A percentile compares a stretch with the other conserved stretches of the same genome.
These are phyloP conservation scores for Porites rus DNA, from an alignment of 92 coral and sea anemone species.

Conservation along the genomic window DNA sequence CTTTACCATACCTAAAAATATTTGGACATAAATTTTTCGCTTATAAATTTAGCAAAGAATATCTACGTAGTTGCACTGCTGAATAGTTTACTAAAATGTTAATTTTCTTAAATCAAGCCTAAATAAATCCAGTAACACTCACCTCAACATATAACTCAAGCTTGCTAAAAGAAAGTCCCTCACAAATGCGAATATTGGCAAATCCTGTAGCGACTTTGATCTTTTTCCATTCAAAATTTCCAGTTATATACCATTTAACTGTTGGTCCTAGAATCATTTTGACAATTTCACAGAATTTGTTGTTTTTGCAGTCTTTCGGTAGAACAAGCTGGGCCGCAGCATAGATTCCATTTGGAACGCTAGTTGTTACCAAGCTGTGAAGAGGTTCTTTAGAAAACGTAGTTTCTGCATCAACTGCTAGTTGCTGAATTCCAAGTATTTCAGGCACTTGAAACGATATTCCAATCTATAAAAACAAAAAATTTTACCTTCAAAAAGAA, in stretches of 20 bases:
- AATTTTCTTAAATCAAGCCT: too few species aligned
- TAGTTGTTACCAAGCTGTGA: background rate
- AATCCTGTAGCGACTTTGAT: constrained; percentile 85
- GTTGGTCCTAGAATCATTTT: constrained; percentile 94
- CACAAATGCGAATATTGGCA: constrained; percentile 73
- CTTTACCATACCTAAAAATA: too few species aligned
- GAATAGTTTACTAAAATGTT: too few species aligned
- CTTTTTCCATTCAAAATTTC: constrained; percentile 83
- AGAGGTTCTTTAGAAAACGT: constrained; percentile 49
- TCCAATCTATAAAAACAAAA: constrained; percentile 70
- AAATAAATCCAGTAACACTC: background rate
- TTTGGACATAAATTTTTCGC: too few species aligned
- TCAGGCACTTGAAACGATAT: constrained; percentile 79
- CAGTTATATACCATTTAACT: constrained; percentile 78
- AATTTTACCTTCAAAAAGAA: too few species aligned
- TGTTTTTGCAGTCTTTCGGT: constrained; percentile 91
- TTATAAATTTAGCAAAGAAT: too few species aligned
- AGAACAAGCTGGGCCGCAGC: constrained; percentile 84
- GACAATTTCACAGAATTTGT: constrained; percentile 86
- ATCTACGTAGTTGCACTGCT: too few species aligned
- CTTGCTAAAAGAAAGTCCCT: constrained; percentile 79
- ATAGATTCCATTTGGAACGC: constrained; percentile 55
- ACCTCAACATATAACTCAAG: constrained; percentile 92
- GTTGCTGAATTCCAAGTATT: constrained; percentile 25
- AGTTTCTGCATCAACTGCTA: constrained; percentile 36